Evolutionary conservation across 2,113 vertebrate species (phyloP), one percentile per base, ranked within the genome.

Genomic region (Sprattus sprattus): DNA sequence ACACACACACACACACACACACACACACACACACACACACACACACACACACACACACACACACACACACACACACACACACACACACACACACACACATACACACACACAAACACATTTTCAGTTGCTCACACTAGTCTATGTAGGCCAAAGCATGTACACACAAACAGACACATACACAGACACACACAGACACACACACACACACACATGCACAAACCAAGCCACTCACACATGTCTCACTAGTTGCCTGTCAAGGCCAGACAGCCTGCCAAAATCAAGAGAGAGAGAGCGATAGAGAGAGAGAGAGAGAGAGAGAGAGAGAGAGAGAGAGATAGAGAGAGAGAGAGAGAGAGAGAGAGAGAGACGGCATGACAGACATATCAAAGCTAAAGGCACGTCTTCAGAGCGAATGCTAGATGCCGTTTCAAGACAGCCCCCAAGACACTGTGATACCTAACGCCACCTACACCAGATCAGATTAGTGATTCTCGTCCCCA

Each of bases 401-500:
- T 75, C 67, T 75, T 75, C 28, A 39, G 28, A 75, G 67, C 39
- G 67, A 28, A 75, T 75, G 10, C 67, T 75, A 75, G 67, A 32
- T 71, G 64, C n/a, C 64, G n/a, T 32, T 71, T 39, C 13, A 28
- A 75, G 67, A 2, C 0, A 75, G 64, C 10, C 67, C 67, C 13
- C 0, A 2, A 39, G 28, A 39, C 25, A 78, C 25, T 32, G 50
- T 52, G 22, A 71, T 71, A 71, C 13, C 25, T 15, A 25, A 8
- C n/a, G 20, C 22, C 60, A 15, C 25, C 71, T 1, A 78, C 71
- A 78, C 28, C 32, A 78, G 10, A 78, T 39, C 28, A 78, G 13
- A 78, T 78, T 32, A 39, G 71, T 7, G n/a, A 67, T 67, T 28
- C 64, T 67, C 64, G n/a, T 67, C 64, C n/a, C 64, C 64, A 67